phyloP scores from a whole-genome alignment of 2,113 vertebrate species.

The Penelope pileata region DNA sequence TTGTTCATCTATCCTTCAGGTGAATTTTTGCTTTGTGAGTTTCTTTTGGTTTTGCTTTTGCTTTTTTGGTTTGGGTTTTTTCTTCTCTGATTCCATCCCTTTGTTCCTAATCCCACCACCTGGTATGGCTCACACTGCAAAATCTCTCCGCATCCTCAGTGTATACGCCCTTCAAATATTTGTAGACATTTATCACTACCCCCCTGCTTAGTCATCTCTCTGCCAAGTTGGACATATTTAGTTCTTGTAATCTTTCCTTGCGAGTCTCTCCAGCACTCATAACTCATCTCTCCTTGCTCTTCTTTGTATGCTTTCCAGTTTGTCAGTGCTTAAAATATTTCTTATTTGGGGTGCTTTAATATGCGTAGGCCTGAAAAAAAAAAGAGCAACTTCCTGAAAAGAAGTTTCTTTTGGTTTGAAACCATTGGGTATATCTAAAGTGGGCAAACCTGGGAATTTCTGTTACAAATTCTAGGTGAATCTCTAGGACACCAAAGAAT shows the following conservation, averaged over 20 bases:
- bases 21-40: neutral
- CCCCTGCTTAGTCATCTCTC: conserved; percentile 55
- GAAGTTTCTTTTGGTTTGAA: neutral
- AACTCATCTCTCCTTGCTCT: conserved; percentile 56
- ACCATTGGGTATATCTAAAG: neutral
- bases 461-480: neutral
- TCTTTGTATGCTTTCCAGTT: conserved; percentile 47
- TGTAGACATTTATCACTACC: conserved; percentile 61
- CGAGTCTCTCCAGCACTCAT: conserved; percentile 25
- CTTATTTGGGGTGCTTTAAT: conserved; percentile 6
- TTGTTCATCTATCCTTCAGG: neutral
- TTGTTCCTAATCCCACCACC: conserved; percentile 60
- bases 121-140: conserved; percentile 44
- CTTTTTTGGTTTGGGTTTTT: neutral
- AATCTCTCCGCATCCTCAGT: conserved; percentile 29
- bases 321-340: conserved; percentile 2
- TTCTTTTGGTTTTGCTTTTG: neutral
- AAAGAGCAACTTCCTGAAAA: neutral
- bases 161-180: conserved; percentile 60
- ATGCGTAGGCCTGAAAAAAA: neutral
- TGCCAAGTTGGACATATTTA: conserved; percentile 65
- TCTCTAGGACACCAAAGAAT: neutral
- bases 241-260: conserved; percentile 69
- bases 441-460: neutral
- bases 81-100: conserved; percentile 5